Percentiles rank a stretch among this genome's conserved stretches.
phyloP scores from a whole-genome alignment of 2,888 invertebrate genomes.

The Petrolisthes manimaculis region DNA sequence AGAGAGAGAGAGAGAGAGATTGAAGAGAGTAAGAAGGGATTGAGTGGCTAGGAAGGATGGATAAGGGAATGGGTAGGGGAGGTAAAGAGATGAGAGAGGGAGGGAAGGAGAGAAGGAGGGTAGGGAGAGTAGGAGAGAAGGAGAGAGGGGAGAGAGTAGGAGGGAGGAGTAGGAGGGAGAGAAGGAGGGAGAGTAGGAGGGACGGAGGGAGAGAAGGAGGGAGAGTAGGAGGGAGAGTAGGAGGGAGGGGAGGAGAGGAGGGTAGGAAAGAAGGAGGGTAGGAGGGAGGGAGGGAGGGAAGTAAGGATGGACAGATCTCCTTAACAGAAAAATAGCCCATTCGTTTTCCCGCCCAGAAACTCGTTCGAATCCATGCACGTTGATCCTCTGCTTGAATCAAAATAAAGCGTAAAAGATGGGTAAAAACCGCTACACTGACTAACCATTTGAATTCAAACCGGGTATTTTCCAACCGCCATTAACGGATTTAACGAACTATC shows the following conservation, averaged over 20 bases:
- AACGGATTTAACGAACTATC: no score
- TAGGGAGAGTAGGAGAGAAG: not conserved
- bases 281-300: not conserved
- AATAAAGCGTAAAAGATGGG: no score
- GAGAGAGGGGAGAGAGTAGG: not conserved
- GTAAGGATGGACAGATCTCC: not conserved
- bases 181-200: no score
- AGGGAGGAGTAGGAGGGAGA: not conserved
- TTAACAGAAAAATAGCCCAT: constrained; percentile 23
- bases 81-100: not conserved
- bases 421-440: no score
- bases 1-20: not conserved
- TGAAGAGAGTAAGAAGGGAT: not conserved
- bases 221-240: not conserved
- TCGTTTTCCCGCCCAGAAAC: constrained; percentile 12
- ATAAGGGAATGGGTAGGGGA: not conserved
- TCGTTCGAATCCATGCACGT: not conserved
- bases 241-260: not conserved
- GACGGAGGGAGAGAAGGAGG: not conserved
- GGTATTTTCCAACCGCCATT: no score
- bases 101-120: not conserved
- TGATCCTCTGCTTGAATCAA: no score
- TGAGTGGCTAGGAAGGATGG: no score
- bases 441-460: no score
- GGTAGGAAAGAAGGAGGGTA: not conserved